These are phyloP conservation scores for Elmis aenea DNA, from an alignment of 2,888 invertebrate species.

Conservation along the genomic window DNA sequence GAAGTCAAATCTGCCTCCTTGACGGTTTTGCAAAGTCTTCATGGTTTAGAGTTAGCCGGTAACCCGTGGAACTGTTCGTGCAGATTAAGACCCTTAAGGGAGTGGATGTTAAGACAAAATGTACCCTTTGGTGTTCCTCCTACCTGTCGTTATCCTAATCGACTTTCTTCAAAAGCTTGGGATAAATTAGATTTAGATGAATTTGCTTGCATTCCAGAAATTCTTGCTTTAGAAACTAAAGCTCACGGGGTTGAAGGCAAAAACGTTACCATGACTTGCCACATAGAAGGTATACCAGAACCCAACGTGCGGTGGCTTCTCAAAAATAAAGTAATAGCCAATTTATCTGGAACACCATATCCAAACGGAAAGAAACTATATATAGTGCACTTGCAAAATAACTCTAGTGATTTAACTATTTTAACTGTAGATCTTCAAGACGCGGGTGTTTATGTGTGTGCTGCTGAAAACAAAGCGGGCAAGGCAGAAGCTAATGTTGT, in stretches of 20 bases:
- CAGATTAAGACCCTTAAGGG: slow-evolving; percentile 63
- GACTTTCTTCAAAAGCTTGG: slow-evolving; percentile 65
- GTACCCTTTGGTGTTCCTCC: slow-evolving; percentile 70
- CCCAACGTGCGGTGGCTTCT: slow-evolving; percentile 70
- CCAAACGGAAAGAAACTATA: slow-evolving; percentile 57
- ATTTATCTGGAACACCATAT: slow-evolving; percentile 50
- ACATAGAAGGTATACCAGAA: slow-evolving; percentile 65
- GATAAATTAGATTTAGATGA: slow-evolving; percentile 72
- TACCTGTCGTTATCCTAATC: slow-evolving; percentile 61
- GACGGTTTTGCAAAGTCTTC: slow-evolving; percentile 62
- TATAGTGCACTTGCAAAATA: slow-evolving; percentile 61
- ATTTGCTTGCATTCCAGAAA: slow-evolving; percentile 72
- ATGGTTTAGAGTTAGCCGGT: slow-evolving; percentile 69
- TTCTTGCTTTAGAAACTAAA: slow-evolving; percentile 55
- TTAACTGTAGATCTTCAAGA: slow-evolving; percentile 69
- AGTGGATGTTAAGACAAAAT: slow-evolving; percentile 75
- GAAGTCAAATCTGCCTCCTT: slow-evolving; percentile 63
- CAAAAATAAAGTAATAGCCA: slow-evolving; percentile 65
- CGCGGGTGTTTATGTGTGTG: slow-evolving; percentile 70
- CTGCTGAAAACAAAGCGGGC: slow-evolving; percentile 77
- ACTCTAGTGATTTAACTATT: slow-evolving; percentile 69
- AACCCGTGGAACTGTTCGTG: slow-evolving; percentile 85
- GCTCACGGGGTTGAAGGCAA: slow-evolving; percentile 65
- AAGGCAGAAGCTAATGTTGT: slow-evolving; percentile 69
- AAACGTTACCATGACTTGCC: slow-evolving; percentile 69